Base-by-base conservation (phyloP, 2,113 vertebrate species). In the Amia ocellicauda region DNA sequence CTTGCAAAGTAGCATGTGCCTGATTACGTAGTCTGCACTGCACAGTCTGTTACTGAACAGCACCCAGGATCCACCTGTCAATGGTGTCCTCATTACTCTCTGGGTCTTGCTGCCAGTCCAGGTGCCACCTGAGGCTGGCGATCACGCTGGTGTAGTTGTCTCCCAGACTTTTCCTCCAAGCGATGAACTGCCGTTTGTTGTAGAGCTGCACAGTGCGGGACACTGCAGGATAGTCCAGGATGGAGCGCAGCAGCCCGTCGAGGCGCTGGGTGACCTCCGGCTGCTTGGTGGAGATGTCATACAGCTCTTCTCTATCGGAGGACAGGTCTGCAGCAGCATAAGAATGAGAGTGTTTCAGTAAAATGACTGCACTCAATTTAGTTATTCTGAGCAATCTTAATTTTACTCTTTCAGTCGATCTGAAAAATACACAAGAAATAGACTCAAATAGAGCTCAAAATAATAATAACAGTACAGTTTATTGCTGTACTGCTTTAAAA, bases 81-180 rank as follows among this genome's bases (percentile, higher is more conserved):
- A 98, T 90, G 14, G 88, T 91, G 67, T 55, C 77, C 75, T 94
- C 86, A 1, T 92, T 91, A 51, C 75, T 79, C 27, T 67, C 63
- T 0, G 66, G 78, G 67, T 93, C 74, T 69, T 89, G 90, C 69
- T 91, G 85, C 96, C 95, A 99, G 74, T 96, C 93, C n/a, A 84
- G 62, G 74, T 96, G 91, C 97, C 96, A 98, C 51, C 97, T 87
- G 26, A 99, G 92, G 67, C 91, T 90, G 17, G 90, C 91, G 69
- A 98, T 94, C 49, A 87, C 74, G 41, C 79, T 77, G 51, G 91
- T 92, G 71, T 98, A 99, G 80, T 93, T 93, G 27, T 71, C 78
- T 17, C 91, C 91, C 59, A 93, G 16, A 67, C 80, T 91, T 60
- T 79, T 63, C 60, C 83, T 91, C 97, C 97, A 99, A 0, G 52